A percentile compares a stretch with the other conserved stretches of the same genome.
These are phyloP conservation scores for Colletes gigas DNA, from an alignment of 1,140 invertebrate genomes.

Conservation along the genomic window DNA sequence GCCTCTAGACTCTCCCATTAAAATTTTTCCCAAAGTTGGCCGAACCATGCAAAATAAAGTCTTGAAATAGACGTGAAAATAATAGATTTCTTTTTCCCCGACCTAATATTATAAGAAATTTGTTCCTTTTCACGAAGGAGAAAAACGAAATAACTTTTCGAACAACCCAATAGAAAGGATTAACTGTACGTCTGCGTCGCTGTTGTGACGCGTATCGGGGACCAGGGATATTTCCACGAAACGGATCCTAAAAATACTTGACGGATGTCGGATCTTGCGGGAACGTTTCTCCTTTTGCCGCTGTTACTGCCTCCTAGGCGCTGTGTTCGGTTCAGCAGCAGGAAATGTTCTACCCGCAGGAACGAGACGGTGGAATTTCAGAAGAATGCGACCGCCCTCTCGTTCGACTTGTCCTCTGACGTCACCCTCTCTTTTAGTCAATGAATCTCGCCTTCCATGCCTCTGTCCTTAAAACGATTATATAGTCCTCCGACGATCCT, in stretches of 20 bases:
- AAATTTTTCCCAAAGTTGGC: no score
- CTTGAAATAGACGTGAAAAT: no score
- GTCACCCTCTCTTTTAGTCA: constrained; percentile 66
- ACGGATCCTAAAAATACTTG: constrained; percentile 57
- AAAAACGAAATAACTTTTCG: no score
- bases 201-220: constrained; percentile 19
- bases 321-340: constrained; percentile 51
- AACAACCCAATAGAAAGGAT: neutral
- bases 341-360: constrained; percentile 66
- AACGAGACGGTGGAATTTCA: constrained; percentile 63
- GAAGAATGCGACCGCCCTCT: constrained; percentile 67
- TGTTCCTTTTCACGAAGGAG: no score
- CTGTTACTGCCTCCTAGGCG: constrained; percentile 33
- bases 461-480: constrained; percentile 41
- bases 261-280: constrained; percentile 48
- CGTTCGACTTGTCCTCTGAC: constrained; percentile 58
- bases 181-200: neutral
- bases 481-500: constrained; percentile 12
- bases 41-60: no score
- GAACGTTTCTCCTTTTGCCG: constrained; percentile 28
- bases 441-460: constrained; percentile 52
- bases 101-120: no score
- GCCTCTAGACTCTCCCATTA: no score
- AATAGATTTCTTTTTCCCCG: no score
- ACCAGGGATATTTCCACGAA: constrained; percentile 47